Conservation (phyloP, 2,888 invertebrate species). For the Trichacis sp. region DNA sequence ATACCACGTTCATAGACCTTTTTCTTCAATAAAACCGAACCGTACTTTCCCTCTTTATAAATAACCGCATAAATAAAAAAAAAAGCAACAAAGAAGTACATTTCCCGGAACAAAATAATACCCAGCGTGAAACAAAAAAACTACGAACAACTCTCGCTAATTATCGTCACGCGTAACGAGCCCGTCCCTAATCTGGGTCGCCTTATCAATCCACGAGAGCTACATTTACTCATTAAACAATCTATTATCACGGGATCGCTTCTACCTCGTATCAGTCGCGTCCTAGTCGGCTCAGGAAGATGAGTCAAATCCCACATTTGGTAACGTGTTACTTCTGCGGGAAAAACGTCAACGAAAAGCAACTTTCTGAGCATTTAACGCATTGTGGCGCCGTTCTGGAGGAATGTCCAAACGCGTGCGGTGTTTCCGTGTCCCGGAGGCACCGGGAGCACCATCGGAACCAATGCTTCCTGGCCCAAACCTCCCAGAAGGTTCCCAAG, state of each 20-base stretch:
- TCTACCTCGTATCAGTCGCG: constrained; percentile 1
- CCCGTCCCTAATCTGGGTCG: constrained; percentile 4
- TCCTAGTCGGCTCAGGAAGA: neutral
- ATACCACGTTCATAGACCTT: too few species aligned
- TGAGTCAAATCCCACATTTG: neutral
- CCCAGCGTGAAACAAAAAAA: neutral
- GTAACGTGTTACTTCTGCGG: constrained; percentile 61
- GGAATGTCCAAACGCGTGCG: constrained; percentile 79
- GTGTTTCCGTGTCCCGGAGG: constrained; percentile 77
- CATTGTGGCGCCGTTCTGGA: constrained; percentile 80
- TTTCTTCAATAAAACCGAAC: too few species aligned
- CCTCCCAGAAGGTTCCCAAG: constrained; percentile 52
- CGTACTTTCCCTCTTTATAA: too few species aligned
- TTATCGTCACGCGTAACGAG: too few species aligned
- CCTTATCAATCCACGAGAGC: constrained; percentile 2
- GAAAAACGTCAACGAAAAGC: constrained; percentile 52
- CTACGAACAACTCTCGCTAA: neutral
- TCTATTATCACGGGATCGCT: constrained; percentile 5
- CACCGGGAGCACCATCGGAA: constrained; percentile 73
- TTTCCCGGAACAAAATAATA: neutral
- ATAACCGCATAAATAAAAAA: too few species aligned
- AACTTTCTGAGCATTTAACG: constrained; percentile 73
- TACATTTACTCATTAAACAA: constrained; percentile 2
- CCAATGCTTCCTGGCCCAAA: constrained; percentile 49
- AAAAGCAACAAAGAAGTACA: too few species aligned